Base-by-base conservation (phyloP, 2,888 invertebrate genomes). In the Pachycephus smyrnensis region DNA sequence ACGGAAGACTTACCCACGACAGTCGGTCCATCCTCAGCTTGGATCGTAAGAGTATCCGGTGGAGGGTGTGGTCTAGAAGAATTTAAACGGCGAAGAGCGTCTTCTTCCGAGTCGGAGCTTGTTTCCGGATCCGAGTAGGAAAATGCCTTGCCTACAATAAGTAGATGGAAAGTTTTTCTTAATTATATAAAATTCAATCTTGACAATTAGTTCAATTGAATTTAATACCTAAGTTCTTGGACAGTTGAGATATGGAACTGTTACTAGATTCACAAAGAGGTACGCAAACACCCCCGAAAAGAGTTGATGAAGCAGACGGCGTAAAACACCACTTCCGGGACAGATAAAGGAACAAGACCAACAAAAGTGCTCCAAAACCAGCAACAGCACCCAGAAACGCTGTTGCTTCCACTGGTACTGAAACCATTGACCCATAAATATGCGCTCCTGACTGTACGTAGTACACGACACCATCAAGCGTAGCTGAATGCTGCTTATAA, bases 351-450 rank as follows among this genome's bases (percentile, higher is more conserved):
- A 97, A 95, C 88, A 98, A 94, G 83, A 98, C 95, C 87, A 98
- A 93, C 85, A 98, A 93, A 80, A 98, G 93, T 33, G 95, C 95
- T 77, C 97, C 95, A 90, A 98, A 95, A 82, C 96, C 97, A 82
- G 96, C 96, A 87, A 97, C 95, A 82, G 96, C 97, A 88, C 97
- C 97, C 91, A 98, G 94, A 91, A 97, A 96, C 90, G 97, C 97
- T 88, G 97, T 96, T 88, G 97, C 96, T 93, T 97, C 97, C 92
- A 95, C 94, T 92, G 95, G 93, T 92, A 94, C 95, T 93, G 93
- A 87, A 92, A 93, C 79, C 80, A 81, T 80, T 77, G 23, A 55
- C 9, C 23, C 55, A 23, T 55, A 55, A 55, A 55, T 55, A 55
- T 55, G 9, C 55, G 55, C 23, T 23, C 23, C 55, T 15, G 1